Evolutionary conservation across 2,113 vertebrate species (phyloP).

Genomic region (Daphoenositta chrysoptera): DNA sequence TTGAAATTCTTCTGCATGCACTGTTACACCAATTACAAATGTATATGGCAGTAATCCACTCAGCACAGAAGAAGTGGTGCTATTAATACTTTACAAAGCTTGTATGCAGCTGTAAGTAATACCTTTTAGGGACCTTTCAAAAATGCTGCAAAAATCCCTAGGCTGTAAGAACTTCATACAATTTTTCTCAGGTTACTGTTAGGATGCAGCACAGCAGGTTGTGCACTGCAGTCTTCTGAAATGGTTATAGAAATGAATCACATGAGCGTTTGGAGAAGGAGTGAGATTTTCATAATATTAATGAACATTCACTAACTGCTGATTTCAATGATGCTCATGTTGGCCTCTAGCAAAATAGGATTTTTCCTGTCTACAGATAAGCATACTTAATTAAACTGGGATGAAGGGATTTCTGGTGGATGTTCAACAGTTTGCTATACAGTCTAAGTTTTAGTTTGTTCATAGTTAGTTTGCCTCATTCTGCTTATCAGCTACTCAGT

Average conservation of each 20-base stretch:
- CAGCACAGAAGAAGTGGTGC: not conserved
- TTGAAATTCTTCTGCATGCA: constrained; percentile 31
- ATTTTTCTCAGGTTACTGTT: not conserved
- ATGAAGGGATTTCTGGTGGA: not conserved
- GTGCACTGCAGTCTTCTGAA: not conserved
- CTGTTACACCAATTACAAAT: constrained; percentile 14
- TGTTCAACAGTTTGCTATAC: not conserved
- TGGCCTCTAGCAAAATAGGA: not conserved
- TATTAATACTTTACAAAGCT: constrained; percentile 5
- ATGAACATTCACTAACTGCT: not conserved
- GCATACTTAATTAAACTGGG: not conserved
- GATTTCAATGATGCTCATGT: not conserved
- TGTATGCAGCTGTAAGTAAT: not conserved
- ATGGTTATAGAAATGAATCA: not conserved
- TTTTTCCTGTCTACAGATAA: not conserved
- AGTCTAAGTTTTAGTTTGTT: not conserved
- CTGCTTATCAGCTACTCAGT: not conserved
- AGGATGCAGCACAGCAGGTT: not conserved
- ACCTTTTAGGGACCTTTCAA: not conserved
- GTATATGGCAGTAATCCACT: not conserved
- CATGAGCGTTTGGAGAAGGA: not conserved
- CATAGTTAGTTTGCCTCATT: not conserved
- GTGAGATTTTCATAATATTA: not conserved
- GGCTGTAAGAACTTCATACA: not conserved
- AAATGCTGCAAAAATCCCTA: not conserved